These are phyloP conservation scores for Magallana gigas DNA, from an alignment of 1,140 invertebrate species.

Conservation along the genomic window DNA sequence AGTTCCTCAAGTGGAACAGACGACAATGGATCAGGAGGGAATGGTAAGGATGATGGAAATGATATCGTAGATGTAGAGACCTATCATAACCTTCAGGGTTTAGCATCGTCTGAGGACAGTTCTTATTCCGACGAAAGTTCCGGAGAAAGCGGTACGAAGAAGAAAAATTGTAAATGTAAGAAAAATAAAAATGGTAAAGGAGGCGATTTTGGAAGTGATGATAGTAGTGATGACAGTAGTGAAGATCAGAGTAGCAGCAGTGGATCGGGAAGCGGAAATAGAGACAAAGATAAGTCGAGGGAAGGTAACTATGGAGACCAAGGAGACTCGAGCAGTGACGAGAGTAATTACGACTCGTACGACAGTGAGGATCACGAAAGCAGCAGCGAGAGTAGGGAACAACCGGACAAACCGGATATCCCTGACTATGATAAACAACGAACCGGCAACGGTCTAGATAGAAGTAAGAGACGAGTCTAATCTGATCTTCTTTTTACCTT, in stretches of 20 bases:
- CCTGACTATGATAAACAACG: background rate
- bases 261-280: background rate
- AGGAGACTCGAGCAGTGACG: background rate
- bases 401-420: background rate
- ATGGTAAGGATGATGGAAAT: background rate
- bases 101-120: background rate
- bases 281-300: background rate
- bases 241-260: background rate
- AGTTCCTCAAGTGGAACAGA: background rate
- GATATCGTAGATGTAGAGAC: background rate
- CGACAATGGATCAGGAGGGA: background rate
- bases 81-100: background rate
- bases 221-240: background rate
- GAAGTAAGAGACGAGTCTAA: no score
- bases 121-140: background rate
- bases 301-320: background rate
- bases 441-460: no score
- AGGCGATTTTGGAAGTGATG: background rate
- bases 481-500: no score
- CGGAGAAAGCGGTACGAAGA: background rate
- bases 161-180: slow-evolving; percentile 18
- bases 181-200: background rate
- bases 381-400: background rate
- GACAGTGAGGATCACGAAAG: background rate
- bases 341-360: background rate